Evolutionary conservation across 2,797 vertebrate species (phyloP), one percentile per base, ranked within the genome.

Genomic region (Platyrinchus mystaceus): DNA sequence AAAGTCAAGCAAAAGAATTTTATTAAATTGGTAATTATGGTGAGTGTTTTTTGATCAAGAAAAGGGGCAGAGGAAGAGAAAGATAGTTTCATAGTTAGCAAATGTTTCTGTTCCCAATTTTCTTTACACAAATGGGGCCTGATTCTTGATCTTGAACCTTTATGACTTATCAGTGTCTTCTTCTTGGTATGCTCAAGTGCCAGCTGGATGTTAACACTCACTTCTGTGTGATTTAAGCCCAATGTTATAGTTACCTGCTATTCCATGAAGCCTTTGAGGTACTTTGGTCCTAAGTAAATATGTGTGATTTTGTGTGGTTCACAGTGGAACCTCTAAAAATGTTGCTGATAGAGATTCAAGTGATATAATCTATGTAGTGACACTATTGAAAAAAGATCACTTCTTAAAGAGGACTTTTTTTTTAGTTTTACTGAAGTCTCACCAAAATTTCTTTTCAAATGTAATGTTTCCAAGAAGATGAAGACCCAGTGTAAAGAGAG

Each of bases 31-130:
- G 79, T 95, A 96, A 97, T 97, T 83, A 92, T 46, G 84, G 83
- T 84, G 94, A 96, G 73, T 90, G 74, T 81, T 94, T 95, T 97
- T 95, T 97, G 89, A 97, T 97, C 95, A 98, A 95, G 95, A 94
- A 87, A 84, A 87, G 37, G 69, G 44, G 63, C 79, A 95, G 62
- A 78, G 50, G 55, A 90, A 95, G 77, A 94, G 62, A 94, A 95
- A 94, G 67, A 89, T 89, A 12, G 89, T 95, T 97, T 97, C 63
- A 89, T 94, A 89, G n/a, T n/a, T 69, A 86, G 74, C 52, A 95
- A 94, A 96, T 18, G 27, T 94, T 95, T 95, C 50, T 89, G 71
- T 69, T 90, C 68, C 47, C 46, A 91, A 82, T 94, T 96, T 91
- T 76, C 67, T 63, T 53, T 69, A 50, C 36, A 36, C 26, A 82